Evolutionary conservation across 2,888 invertebrate species (phyloP), one percentile per base, ranked within the genome.

Genomic region (Cephus pygmeus): DNA sequence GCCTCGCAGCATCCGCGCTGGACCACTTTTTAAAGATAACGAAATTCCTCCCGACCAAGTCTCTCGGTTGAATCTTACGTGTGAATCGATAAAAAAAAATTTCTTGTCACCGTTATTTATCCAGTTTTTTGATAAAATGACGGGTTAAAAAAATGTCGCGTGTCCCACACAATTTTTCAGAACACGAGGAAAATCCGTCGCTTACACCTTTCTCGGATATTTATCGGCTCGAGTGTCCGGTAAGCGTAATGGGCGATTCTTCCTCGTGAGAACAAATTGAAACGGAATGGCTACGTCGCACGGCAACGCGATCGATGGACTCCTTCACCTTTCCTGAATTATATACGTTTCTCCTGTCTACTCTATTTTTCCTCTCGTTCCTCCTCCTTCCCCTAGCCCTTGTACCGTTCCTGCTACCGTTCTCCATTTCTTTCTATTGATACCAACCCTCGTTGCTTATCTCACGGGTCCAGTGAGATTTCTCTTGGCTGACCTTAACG

Each of bases 281-380:
- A 85, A 80, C 79, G 77, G 77, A 78, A 79, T 78, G 78, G 77
- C 68, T 68, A 73, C 56, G 73, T 34, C 73, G 69, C 36, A 69
- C 75, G 75, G 79, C 79, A 76, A 80, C 82, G 81, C 82, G 82
- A 85, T 85, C 85, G 84, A 85, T 85, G 71, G 71, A 84, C 77
- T 33, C 80, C 82, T 79, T 82, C 82, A 79, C 78, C 81, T 77
- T 56, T 56, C 23, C 82, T 85, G 84, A 85, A 85, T 85, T 85
- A 85, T 85, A 83, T 83, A 85, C 82, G 77, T 76, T 33, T 34
- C 71, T 34, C 71, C 3, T 71, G 9, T 23, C 56, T 23, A 23
- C 56, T 56, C 56, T 56, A 23, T 15, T 23, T 56, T 56, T 23
- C 56, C 56, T 56, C 56, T 56, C 23, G 56, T 56, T 23, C 56